phyloP scores from a whole-genome alignment of 1,140 invertebrate genomes.

The Drosophila santomea region DNA sequence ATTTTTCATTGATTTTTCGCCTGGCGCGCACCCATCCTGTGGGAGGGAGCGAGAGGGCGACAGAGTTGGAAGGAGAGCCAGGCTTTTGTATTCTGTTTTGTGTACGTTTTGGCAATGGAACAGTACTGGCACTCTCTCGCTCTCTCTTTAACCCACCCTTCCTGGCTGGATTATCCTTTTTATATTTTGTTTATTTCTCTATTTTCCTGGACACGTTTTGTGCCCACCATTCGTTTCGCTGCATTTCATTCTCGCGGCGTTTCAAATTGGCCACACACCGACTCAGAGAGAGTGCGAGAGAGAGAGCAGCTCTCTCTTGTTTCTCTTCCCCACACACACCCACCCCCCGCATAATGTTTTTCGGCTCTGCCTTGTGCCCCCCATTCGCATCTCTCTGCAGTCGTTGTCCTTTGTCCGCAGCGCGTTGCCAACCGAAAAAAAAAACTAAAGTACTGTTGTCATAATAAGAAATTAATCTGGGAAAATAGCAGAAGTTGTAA shows the following conservation, averaged over 20 bases:
- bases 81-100: conserved; percentile 66
- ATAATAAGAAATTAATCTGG: conserved; percentile 46
- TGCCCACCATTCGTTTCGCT: conserved; percentile 75
- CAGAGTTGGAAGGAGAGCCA: conserved; percentile 21
- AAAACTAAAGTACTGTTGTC: conserved; percentile 40
- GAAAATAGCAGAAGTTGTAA: background rate
- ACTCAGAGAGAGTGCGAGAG: conserved; percentile 19
- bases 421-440: conserved; percentile 70
- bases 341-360: conserved; percentile 45
- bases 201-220: conserved; percentile 73
- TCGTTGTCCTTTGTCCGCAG: conserved; percentile 75
- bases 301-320: conserved; percentile 48
- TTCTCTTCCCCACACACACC: conserved; percentile 4
- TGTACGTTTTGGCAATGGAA: conserved; percentile 66
- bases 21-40: conserved; percentile 63
- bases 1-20: conserved; percentile 82
- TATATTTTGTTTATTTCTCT: conserved; percentile 80
- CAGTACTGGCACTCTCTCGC: conserved; percentile 12
- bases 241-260: conserved; percentile 77
- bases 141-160: conserved; percentile 7
- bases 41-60: conserved; percentile 20
- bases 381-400: conserved; percentile 65
- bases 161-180: conserved; percentile 70
- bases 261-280: conserved; percentile 66
- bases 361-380: conserved; percentile 31